Percentiles rank a stretch among this genome's conserved stretches.
Conservation (phyloP, 2,113 vertebrate genomes). For the Passer domesticus region DNA sequence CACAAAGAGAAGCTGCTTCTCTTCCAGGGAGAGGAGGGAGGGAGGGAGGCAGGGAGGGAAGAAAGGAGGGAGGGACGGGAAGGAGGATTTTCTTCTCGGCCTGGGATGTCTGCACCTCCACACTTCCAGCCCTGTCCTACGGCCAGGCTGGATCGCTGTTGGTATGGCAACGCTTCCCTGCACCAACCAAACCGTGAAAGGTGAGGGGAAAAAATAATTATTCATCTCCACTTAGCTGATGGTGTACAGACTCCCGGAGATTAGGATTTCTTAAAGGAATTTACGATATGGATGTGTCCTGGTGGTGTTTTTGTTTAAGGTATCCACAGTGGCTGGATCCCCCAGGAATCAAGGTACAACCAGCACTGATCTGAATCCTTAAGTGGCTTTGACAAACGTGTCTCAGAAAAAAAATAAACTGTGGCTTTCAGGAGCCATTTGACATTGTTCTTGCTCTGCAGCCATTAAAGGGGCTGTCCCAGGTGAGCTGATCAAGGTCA, state of each 20-base stretch:
- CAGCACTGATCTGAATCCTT: background rate
- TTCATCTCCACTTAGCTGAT: slow-evolving; percentile 33
- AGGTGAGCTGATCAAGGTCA: background rate
- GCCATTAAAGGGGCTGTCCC: background rate
- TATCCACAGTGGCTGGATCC: background rate
- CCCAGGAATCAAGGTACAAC: background rate
- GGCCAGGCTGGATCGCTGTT: background rate
- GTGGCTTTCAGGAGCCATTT: background rate
- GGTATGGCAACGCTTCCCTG: slow-evolving; percentile 56
- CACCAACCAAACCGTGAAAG: slow-evolving; percentile 36
- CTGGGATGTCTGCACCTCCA: slow-evolving; percentile 26
- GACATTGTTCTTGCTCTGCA: background rate
- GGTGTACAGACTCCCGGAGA: background rate
- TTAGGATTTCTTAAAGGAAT: background rate
- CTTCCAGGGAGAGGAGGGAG: slow-evolving; percentile 26
- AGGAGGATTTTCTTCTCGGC: background rate
- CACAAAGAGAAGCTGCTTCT: slow-evolving; percentile 57
- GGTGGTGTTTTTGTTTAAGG: background rate
- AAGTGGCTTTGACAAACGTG: background rate
- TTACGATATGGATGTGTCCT: background rate
- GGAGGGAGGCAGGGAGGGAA: background rate
- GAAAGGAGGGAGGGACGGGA: background rate
- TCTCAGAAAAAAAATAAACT: background rate
- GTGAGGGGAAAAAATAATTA: slow-evolving; percentile 47
- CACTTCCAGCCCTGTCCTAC: slow-evolving; percentile 16